phyloP scores from a whole-genome alignment of 2,797 vertebrate genomes.

The Glossophaga mutica region DNA sequence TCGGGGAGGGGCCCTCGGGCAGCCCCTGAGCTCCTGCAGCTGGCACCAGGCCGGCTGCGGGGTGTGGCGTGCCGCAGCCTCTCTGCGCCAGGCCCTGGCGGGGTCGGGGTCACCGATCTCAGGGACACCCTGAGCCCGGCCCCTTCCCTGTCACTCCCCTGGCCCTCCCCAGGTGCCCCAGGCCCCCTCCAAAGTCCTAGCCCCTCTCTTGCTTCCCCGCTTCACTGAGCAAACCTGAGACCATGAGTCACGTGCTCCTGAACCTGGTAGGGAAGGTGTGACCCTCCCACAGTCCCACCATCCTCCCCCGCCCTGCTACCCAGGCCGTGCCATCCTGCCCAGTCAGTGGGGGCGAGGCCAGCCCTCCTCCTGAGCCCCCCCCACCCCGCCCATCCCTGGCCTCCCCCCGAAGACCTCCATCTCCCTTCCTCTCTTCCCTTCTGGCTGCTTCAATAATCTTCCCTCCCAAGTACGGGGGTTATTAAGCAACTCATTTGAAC shows the following conservation, averaged over 20 bases:
- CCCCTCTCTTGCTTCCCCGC: background rate
- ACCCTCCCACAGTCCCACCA: fast-evolving
- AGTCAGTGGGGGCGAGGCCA: background rate
- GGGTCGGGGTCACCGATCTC: background rate
- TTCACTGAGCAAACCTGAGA: background rate
- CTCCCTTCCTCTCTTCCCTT: background rate
- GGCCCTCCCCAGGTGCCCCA: background rate
- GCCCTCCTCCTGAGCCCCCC: background rate
- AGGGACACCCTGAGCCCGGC: fast-evolving
- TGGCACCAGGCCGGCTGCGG: background rate
- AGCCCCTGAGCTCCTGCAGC: no score
- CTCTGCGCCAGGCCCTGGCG: fast-evolving
- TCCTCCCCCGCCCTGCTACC: background rate
- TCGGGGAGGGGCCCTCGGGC: background rate
- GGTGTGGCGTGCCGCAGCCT: fast-evolving
- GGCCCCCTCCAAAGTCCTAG: background rate
- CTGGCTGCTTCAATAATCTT: background rate
- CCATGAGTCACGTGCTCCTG: background rate
- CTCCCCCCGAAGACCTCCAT: background rate
- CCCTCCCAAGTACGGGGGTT: background rate
- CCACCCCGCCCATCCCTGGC: background rate
- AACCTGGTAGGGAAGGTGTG: fast-evolving
- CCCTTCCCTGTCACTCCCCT: background rate
- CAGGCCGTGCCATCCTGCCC: background rate
- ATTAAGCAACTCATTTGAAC: background rate